These are phyloP conservation scores for Pseudococcus longispinus DNA, from an alignment of 2,888 invertebrate species.

Conservation along the genomic window DNA sequence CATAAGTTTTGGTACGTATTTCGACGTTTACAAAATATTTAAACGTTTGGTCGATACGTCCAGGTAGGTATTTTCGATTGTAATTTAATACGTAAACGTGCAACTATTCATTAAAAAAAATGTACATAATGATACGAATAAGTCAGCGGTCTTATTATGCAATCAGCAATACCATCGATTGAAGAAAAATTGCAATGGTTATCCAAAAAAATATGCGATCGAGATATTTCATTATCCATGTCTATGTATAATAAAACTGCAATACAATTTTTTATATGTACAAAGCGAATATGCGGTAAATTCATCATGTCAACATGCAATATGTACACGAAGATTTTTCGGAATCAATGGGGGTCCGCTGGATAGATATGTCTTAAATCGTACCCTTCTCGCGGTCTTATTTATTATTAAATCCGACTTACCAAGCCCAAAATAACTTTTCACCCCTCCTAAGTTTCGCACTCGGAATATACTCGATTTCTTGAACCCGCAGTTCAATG, in stretches of 20 bases:
- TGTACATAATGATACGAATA: background rate
- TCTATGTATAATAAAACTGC: background rate
- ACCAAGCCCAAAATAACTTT: slow-evolving; percentile 90
- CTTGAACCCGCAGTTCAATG: slow-evolving; percentile 90
- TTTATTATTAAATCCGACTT: slow-evolving; percentile 63
- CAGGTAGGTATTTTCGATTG: background rate
- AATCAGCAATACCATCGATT: background rate
- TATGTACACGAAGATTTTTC: background rate
- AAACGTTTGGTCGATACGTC: background rate
- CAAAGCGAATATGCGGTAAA: background rate
- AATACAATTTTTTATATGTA: background rate
- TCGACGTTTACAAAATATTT: background rate
- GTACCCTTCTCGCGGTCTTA: background rate
- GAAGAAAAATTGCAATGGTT: background rate
- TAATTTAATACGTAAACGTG: slow-evolving; percentile 7
- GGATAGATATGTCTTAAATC: background rate
- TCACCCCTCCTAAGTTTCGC: slow-evolving; percentile 87
- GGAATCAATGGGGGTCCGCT: slow-evolving; percentile 55
- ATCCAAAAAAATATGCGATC: background rate
- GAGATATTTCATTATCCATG: background rate
- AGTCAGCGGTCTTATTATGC: background rate
- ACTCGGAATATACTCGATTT: slow-evolving; percentile 89
- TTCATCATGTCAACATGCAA: background rate
- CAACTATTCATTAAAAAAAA: slow-evolving; percentile 14
- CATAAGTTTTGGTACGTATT: background rate